Evolutionary conservation across 2,113 vertebrate species (phyloP).

Genomic region (Indicator indicator): DNA sequence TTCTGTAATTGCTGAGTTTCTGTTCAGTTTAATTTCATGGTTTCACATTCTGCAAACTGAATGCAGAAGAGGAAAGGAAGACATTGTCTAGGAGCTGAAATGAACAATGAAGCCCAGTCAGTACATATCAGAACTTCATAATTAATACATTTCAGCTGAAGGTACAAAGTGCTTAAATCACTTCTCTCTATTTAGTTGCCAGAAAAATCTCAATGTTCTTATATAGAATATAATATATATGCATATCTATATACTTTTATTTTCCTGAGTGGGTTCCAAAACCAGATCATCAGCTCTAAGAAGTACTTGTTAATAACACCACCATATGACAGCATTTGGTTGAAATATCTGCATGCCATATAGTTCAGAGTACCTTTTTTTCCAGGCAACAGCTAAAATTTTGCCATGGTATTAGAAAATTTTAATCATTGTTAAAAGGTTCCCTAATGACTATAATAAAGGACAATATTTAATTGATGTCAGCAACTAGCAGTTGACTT

Average conservation of each 20-base stretch:
- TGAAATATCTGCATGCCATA: constrained; percentile 40
- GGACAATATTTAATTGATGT: constrained; percentile 61
- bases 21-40: neutral
- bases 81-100: neutral
- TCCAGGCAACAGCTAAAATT: constrained; percentile 49
- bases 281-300: neutral
- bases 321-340: neutral
- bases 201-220: neutral
- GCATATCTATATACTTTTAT: neutral
- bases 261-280: constrained; percentile 20
- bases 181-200: neutral
- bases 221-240: neutral
- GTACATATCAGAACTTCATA: neutral
- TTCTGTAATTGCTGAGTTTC: neutral
- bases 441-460: constrained; percentile 62
- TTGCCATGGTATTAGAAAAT: constrained; percentile 35
- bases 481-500: constrained; percentile 44
- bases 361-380: constrained; percentile 9
- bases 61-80: neutral
- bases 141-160: neutral
- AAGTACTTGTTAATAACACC: constrained; percentile 13
- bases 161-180: neutral
- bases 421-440: constrained; percentile 61
- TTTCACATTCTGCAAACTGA: neutral
- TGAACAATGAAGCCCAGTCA: neutral